Evolutionary conservation across 2,797 vertebrate species (phyloP).

Genomic region (Poecilia gillii): DNA sequence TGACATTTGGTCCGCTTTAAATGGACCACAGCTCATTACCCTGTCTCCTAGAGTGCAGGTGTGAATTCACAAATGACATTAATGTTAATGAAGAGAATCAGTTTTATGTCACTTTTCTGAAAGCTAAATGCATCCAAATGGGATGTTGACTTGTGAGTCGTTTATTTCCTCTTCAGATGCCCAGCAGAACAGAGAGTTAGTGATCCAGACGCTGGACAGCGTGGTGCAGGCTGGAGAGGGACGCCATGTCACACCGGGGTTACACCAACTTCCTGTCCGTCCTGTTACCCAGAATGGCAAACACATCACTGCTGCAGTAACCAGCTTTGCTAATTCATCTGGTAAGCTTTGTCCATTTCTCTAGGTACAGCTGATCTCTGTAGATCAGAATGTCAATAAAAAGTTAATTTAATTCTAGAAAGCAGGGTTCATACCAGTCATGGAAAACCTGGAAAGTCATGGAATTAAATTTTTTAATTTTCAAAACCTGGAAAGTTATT

Average conservation of each 20-base stretch:
- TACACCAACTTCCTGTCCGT: conserved; percentile 92
- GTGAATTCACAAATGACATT: background rate
- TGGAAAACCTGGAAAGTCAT: too few species aligned
- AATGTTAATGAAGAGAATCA: background rate
- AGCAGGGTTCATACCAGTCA: background rate
- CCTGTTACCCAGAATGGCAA: conserved; percentile 94
- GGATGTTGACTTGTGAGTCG: background rate
- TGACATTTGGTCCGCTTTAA: too few species aligned
- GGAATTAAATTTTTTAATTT: too few species aligned
- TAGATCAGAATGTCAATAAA: background rate
- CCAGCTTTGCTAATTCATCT: conserved; percentile 83
- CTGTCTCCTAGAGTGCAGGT: too few species aligned
- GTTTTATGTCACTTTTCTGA: background rate
- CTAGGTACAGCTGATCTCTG: background rate
- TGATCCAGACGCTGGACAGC: conserved; percentile 92
- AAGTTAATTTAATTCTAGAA: background rate
- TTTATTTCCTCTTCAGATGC: conserved; percentile 75
- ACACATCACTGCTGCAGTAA: conserved; percentile 83
- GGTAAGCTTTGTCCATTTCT: conserved; percentile 72
- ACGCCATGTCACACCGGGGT: conserved; percentile 83
- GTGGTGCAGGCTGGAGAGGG: conserved; percentile 85
- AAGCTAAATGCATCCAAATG: background rate
- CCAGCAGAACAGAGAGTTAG: conserved; percentile 86
- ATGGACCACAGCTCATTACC: too few species aligned
- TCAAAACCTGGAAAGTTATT: too few species aligned